Percentiles rank a stretch among this genome's conserved stretches.
phyloP scores from a whole-genome alignment of 2,797 vertebrate species.

The Siniperca undulata region DNA sequence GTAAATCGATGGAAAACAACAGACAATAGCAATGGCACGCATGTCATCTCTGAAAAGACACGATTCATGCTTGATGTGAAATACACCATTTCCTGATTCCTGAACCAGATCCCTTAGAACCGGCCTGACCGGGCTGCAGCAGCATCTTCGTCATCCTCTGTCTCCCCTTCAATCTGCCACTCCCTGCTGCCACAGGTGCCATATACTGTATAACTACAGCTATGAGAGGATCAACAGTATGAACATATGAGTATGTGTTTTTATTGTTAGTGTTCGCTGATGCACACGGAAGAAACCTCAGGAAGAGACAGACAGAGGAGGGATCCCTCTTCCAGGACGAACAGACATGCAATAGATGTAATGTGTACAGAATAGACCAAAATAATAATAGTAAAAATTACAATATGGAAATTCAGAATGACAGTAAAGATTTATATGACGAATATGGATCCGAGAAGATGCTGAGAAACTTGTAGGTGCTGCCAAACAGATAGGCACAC shows the following conservation, averaged over 20 bases:
- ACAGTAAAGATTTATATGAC: background rate
- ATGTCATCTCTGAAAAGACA: background rate
- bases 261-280: background rate
- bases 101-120: conserved; percentile 47
- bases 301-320: background rate
- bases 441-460: background rate
- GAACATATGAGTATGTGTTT: no score
- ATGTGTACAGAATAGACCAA: background rate
- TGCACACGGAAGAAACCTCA: background rate
- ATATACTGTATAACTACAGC: background rate
- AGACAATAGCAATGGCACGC: conserved; percentile 8
- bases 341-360: background rate
- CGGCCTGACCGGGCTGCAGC: background rate
- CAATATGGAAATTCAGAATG: background rate
- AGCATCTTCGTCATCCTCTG: conserved; percentile 11
- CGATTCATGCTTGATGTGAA: background rate
- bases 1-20: conserved; percentile 24
- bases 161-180: background rate
- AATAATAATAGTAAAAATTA: background rate
- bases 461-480: background rate
- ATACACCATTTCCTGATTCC: conserved; percentile 61
- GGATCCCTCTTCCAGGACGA: no score
- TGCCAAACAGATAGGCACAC: background rate
- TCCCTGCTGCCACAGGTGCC: background rate
- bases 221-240: background rate